Conservation (phyloP, 2,888 invertebrate genomes). For the Dolichomitus sp. region DNA sequence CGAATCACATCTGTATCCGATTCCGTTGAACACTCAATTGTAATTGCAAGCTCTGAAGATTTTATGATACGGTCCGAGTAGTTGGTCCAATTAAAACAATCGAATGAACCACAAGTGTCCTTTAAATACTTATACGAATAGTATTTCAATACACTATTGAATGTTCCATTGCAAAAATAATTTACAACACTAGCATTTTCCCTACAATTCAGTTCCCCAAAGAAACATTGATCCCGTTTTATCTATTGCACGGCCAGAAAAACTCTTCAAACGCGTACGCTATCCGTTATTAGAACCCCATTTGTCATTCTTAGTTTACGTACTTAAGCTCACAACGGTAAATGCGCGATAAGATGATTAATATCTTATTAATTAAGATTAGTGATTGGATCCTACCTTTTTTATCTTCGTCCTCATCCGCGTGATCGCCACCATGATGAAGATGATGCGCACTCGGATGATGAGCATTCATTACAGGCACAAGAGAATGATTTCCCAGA, state of each 20-base stretch:
- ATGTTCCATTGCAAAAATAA: neutral
- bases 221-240: neutral
- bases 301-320: neutral
- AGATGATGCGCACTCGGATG: constrained; percentile 82
- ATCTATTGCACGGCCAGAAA: neutral
- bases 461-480: constrained; percentile 80
- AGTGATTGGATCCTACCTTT: constrained; percentile 79
- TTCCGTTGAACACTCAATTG: constrained; percentile 5
- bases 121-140: neutral
- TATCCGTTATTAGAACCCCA: neutral
- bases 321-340: neutral
- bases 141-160: neutral
- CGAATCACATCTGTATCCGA: constrained; percentile 26
- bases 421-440: constrained; percentile 80
- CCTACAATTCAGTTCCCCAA: neutral
- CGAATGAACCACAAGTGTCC: neutral
- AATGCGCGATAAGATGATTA: neutral
- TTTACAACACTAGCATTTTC: neutral
- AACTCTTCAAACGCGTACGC: neutral
- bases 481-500: constrained; percentile 81
- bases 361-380: neutral
- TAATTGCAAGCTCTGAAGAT: neutral
- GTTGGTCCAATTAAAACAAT: neutral
- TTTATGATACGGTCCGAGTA: neutral
- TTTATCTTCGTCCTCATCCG: constrained; percentile 83